Evolutionary conservation across 2,888 invertebrate genomes (phyloP).

Genomic region (Linyphia triangularis): DNA sequence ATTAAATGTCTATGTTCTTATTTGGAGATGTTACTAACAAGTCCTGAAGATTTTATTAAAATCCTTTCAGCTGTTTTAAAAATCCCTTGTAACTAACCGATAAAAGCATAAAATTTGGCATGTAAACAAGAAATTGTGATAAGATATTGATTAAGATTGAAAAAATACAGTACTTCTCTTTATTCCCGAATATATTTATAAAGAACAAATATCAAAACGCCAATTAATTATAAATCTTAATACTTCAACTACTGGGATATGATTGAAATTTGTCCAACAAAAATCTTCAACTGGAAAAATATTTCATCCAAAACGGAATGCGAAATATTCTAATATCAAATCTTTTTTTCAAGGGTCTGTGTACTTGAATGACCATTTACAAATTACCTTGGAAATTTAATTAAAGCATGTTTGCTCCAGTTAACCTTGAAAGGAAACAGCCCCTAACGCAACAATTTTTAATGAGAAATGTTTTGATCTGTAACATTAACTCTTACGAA

Average conservation of each 20-base stretch:
- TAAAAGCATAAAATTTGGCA: no score
- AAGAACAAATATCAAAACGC: background rate
- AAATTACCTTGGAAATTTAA: slow-evolving; percentile 43
- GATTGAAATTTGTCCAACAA: slow-evolving; percentile 22
- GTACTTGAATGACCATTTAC: slow-evolving; percentile 22
- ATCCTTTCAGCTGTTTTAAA: no score
- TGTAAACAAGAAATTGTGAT: no score
- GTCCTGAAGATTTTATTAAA: no score
- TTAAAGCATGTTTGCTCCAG: background rate
- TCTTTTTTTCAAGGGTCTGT: slow-evolving; percentile 6
- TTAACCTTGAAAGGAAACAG: background rate
- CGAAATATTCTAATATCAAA: slow-evolving; percentile 35
- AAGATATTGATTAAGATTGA: no score
- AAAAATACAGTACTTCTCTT: no score
- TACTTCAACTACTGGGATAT: background rate
- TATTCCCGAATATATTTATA: no score
- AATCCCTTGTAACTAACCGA: no score
- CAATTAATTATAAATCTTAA: slow-evolving; percentile 31
- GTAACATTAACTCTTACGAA: no score
- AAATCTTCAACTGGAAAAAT: slow-evolving; percentile 35
- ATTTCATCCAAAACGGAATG: slow-evolving; percentile 30
- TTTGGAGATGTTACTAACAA: no score
- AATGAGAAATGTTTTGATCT: background rate
- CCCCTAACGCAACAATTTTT: background rate
- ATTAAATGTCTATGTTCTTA: no score